Percentiles rank a stretch among this genome's conserved stretches.
Evolutionary conservation across 2,888 invertebrate species (phyloP).

Genomic region (Pyrgus malvae): DNA sequence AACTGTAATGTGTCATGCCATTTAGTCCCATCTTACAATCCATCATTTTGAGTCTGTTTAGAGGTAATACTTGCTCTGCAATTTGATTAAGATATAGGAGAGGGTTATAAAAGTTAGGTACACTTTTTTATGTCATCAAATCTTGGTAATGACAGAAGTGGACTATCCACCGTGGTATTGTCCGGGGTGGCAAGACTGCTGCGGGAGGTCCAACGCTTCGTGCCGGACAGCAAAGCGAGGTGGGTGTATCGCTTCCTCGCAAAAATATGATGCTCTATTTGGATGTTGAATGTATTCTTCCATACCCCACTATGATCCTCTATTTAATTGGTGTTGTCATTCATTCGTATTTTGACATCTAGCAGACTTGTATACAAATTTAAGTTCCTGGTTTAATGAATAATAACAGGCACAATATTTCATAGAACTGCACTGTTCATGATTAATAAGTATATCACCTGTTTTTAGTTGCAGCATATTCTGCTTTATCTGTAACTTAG

Average conservation of each 20-base stretch:
- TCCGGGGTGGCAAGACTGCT: slow-evolving; percentile 85
- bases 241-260: slow-evolving; percentile 66
- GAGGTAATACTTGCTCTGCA: background rate
- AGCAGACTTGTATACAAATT: slow-evolving; percentile 39
- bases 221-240: slow-evolving; percentile 76
- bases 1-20: slow-evolving; percentile 7
- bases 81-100: background rate
- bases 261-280: slow-evolving; percentile 43
- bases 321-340: slow-evolving; percentile 42
- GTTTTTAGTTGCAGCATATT: slow-evolving; percentile 19
- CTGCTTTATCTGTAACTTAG: background rate
- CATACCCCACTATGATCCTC: slow-evolving; percentile 43
- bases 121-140: slow-evolving; percentile 43
- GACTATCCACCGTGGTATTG: slow-evolving; percentile 90
- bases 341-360: slow-evolving; percentile 48
- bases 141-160: slow-evolving; percentile 85
- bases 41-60: background rate
- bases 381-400: slow-evolving; percentile 37
- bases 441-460: slow-evolving; percentile 15
- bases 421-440: slow-evolving; percentile 32
- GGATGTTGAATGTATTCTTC: slow-evolving; percentile 62
- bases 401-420: slow-evolving; percentile 37
- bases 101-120: slow-evolving; percentile 17
- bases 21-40: slow-evolving; percentile 7
- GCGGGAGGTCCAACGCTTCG: slow-evolving; percentile 75